Evolutionary conservation across 2,888 invertebrate genomes (phyloP).

Genomic region (Amiota mariae): DNA sequence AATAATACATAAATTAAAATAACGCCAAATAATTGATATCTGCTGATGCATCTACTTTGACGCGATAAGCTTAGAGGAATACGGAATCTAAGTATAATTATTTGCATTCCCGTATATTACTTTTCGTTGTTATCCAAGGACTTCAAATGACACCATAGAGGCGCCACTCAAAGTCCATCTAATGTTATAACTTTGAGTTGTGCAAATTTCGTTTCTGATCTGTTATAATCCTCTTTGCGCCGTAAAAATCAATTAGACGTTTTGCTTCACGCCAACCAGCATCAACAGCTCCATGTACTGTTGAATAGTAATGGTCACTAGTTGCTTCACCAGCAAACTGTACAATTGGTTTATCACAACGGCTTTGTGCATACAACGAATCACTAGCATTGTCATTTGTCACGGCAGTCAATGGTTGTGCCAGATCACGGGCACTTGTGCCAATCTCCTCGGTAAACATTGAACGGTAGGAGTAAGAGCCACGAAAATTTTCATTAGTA

Average conservation of each 20-base stretch:
- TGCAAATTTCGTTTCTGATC: constrained; percentile 29
- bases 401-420: constrained; percentile 71
- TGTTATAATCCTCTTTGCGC: constrained; percentile 45
- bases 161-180: constrained; percentile 54
- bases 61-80: constrained; percentile 2
- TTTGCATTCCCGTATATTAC: background rate
- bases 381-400: constrained; percentile 43
- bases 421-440: constrained; percentile 75
- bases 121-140: constrained; percentile 34
- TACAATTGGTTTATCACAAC: constrained; percentile 75
- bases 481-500: constrained; percentile 77
- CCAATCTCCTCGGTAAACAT: constrained; percentile 76
- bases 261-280: constrained; percentile 83
- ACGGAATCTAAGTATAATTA: constrained; percentile 3
- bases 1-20: constrained; percentile 18
- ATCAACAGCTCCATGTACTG: constrained; percentile 84
- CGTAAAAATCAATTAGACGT: constrained; percentile 74
- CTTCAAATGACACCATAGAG: constrained; percentile 43
- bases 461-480: constrained; percentile 80
- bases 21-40: background rate
- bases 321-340: constrained; percentile 83
- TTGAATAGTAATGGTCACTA: constrained; percentile 79
- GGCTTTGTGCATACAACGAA: constrained; percentile 53
- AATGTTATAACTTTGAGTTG: constrained; percentile 67
- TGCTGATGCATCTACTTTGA: background rate